Conservation (phyloP, 1,140 invertebrate genomes). For the Tachypleus tridentatus region DNA sequence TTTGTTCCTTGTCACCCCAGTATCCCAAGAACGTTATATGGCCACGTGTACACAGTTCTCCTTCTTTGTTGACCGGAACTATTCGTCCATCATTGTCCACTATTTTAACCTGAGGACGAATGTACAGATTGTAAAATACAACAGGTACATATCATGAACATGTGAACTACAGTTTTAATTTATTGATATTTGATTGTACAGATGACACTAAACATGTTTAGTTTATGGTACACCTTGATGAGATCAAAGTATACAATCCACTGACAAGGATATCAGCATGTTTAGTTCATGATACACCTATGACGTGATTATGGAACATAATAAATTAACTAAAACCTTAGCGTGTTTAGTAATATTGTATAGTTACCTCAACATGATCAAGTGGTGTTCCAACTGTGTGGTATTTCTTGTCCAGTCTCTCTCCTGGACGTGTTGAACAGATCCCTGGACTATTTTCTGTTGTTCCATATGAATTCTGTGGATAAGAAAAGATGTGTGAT, state of each 20-base stretch:
- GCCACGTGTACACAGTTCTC: conserved; percentile 71
- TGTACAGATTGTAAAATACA: not conserved
- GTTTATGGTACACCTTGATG: not conserved
- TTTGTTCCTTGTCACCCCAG: conserved; percentile 69
- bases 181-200: too few relatives aligned
- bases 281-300: conserved; percentile 2
- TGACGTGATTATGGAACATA: conserved; percentile 19
- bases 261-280: conserved; percentile 9
- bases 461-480: conserved; percentile 68
- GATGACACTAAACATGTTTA: not conserved
- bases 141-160: not conserved
- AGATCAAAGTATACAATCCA: not conserved
- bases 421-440: conserved; percentile 52
- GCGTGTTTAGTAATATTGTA: too few relatives aligned
- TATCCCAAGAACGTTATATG: conserved; percentile 74
- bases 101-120: conserved; percentile 43
- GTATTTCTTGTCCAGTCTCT: conserved; percentile 50
- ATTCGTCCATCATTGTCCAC: conserved; percentile 54
- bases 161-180: too few relatives aligned
- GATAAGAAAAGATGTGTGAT: too few relatives aligned
- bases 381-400: conserved; percentile 62
- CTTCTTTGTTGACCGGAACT: conserved; percentile 59
- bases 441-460: conserved; percentile 68
- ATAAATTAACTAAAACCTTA: conserved; percentile 27
- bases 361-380: conserved; percentile 61